A percentile compares a stretch with the other conserved stretches of the same genome.
Conservation (phyloP, 2,113 vertebrate species). For the Vidua chalybeata region DNA sequence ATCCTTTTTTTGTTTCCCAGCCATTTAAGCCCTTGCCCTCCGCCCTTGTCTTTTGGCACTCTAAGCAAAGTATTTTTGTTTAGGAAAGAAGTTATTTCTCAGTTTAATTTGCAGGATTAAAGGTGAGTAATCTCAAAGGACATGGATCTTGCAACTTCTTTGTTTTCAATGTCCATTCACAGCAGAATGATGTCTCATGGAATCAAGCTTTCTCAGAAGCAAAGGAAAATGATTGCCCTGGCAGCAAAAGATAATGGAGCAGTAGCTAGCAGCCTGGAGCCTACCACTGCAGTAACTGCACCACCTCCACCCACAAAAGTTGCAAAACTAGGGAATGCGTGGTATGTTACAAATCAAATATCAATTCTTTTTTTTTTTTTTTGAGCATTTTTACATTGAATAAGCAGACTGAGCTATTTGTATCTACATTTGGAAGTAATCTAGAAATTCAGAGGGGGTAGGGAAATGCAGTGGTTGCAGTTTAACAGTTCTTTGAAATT, state of each 20-base stretch:
- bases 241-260: conserved; percentile 82
- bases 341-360: conserved; percentile 77
- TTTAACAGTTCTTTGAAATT: not conserved
- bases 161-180: conserved; percentile 47
- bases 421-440: not conserved
- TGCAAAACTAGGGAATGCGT: conserved; percentile 81
- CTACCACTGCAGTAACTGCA: conserved; percentile 55
- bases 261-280: conserved; percentile 67
- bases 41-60: not conserved
- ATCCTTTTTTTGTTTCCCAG: not conserved
- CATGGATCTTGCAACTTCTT: not conserved
- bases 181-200: conserved; percentile 79
- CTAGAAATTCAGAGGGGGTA: not conserved
- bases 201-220: conserved; percentile 93
- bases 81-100: not conserved
- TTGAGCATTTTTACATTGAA: not conserved
- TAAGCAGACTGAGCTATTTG: not conserved
- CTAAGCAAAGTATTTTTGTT: not conserved
- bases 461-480: not conserved
- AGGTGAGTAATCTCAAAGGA: not conserved
- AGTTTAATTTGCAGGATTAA: not conserved
- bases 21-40: not conserved
- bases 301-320: conserved; percentile 64
- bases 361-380: not conserved
- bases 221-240: conserved; percentile 93